phyloP scores from a whole-genome alignment of 1,140 invertebrate species.

The Bombus terrestris region DNA sequence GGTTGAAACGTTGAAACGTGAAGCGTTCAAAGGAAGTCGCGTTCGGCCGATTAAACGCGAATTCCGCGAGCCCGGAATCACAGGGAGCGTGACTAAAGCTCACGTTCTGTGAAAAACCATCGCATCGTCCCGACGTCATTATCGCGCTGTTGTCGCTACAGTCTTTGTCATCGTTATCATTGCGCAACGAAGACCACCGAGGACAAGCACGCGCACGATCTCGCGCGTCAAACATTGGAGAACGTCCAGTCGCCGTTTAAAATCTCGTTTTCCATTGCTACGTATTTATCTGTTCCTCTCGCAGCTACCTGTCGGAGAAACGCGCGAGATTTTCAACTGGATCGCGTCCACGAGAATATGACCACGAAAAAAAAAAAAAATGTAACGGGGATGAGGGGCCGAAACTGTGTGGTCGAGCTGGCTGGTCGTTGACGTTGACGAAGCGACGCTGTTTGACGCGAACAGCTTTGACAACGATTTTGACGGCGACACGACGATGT shows the following conservation, averaged over 20 bases:
- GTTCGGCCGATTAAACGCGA: constrained; percentile 10
- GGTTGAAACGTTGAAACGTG: no score
- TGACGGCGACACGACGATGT: constrained; percentile 35
- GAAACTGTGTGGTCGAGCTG: background rate
- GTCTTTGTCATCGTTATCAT: constrained; percentile 71
- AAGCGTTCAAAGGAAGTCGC: no score
- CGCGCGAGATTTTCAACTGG: background rate
- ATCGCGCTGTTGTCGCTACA: constrained; percentile 59
- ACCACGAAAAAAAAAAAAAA: background rate
- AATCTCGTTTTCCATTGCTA: background rate
- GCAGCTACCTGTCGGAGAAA: background rate
- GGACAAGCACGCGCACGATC: constrained; percentile 56
- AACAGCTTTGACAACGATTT: constrained; percentile 37
- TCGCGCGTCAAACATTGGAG: constrained; percentile 13
- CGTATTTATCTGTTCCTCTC: background rate
- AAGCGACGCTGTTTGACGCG: constrained; percentile 10
- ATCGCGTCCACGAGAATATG: background rate
- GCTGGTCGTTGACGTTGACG: constrained; percentile 28
- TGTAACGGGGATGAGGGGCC: background rate
- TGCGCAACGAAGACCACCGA: constrained; percentile 67
- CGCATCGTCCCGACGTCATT: constrained; percentile 48
- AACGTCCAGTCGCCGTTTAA: constrained; percentile 11
- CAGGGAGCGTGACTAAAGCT: constrained; percentile 8
- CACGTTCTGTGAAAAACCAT: background rate
- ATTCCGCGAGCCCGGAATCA: background rate